Conservation (phyloP, 2,113 vertebrate genomes). For the Dromas ardeola region DNA sequence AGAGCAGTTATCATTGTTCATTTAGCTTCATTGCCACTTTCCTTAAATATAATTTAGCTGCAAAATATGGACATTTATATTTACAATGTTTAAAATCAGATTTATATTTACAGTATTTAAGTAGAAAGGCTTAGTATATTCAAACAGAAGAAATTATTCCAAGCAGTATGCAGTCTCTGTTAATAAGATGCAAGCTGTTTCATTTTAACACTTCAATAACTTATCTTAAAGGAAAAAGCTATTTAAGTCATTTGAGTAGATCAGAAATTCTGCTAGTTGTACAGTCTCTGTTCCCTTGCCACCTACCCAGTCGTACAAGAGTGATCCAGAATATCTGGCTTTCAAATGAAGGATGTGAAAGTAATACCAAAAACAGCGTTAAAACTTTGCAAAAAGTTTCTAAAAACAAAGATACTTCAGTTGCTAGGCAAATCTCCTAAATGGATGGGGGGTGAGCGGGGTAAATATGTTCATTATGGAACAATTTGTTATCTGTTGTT, state of each 20-base stretch:
- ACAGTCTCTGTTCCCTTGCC: background rate
- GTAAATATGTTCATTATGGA: background rate
- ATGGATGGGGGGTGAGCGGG: background rate
- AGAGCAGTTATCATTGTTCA: background rate
- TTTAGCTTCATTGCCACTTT: background rate
- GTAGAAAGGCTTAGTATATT: background rate
- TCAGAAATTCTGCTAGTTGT: constrained; percentile 1
- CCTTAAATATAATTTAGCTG: background rate
- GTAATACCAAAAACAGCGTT: background rate
- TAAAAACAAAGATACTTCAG: background rate
- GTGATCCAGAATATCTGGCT: background rate
- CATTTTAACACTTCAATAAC: constrained; percentile 3
- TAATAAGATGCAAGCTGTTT: constrained; percentile 6
- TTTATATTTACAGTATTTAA: background rate
- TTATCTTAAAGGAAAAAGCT: background rate
- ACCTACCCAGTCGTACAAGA: background rate
- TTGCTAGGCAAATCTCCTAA: background rate
- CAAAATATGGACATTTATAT: background rate
- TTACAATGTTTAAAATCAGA: background rate
- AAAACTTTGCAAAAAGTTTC: background rate
- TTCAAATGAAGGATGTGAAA: constrained; percentile 33
- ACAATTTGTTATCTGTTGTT: background rate
- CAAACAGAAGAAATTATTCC: background rate
- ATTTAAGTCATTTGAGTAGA: background rate
- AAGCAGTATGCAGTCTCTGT: background rate